These are phyloP conservation scores for Picus viridis DNA, from an alignment of 2,797 vertebrate genomes.

Conservation along the genomic window DNA sequence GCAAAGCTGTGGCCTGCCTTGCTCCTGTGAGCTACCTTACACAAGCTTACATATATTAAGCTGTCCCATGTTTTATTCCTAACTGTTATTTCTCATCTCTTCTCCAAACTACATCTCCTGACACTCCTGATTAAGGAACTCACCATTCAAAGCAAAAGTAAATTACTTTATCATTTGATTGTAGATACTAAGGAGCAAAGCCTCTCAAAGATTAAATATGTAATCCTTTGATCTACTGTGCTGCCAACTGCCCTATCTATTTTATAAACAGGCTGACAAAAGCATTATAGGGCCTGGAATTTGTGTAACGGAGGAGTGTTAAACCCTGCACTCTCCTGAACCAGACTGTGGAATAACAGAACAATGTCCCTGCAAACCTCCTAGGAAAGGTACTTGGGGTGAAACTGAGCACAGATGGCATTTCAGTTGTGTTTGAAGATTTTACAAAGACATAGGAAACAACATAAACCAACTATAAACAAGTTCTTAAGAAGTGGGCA, in stretches of 20 bases:
- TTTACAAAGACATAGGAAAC: not conserved
- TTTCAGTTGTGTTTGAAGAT: not conserved
- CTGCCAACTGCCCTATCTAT: conserved; percentile 16
- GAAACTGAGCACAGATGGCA: fast-evolving
- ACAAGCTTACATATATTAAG: not conserved
- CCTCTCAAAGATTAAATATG: conserved; percentile 55
- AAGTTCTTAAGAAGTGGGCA: not conserved
- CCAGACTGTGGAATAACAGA: not conserved
- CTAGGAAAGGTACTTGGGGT: not conserved
- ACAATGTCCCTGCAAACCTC: not conserved
- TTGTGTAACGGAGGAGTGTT: not conserved
- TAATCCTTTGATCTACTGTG: conserved; percentile 53
- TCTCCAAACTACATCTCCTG: conserved; percentile 28
- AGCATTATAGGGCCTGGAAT: not conserved
- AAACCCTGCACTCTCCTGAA: not conserved
- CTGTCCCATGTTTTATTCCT: not conserved
- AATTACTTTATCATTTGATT: conserved; percentile 38
- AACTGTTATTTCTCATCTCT: not conserved
- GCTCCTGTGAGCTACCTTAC: not conserved
- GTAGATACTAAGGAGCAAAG: conserved; percentile 42
- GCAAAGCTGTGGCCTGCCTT: not conserved
- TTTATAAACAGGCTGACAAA: conserved; percentile 43
- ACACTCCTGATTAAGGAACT: conserved; percentile 23
- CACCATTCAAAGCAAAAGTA: not conserved
- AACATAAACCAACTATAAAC: not conserved